These are phyloP conservation scores for Epizoanthus ramosus DNA, from an alignment of 92 coral and sea anemone genomes.

Conservation along the genomic window DNA sequence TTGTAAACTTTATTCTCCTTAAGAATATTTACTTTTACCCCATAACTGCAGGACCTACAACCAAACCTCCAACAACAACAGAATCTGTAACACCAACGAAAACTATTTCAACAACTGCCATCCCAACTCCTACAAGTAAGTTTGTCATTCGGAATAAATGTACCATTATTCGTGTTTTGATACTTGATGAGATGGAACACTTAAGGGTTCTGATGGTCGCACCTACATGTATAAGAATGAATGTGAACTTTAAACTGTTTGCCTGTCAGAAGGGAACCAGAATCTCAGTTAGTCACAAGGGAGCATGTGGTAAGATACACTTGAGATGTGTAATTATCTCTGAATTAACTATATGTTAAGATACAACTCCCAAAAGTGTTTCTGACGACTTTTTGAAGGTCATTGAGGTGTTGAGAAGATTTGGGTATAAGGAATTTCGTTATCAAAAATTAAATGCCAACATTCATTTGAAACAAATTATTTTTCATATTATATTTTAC, in stretches of 20 bases:
- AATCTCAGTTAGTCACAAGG: conserved; percentile 21
- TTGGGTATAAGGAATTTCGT: no score
- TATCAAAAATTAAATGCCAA: no score
- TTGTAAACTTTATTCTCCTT: no score
- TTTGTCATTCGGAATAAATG: not conserved
- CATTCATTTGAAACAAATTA: no score
- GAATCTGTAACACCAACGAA: no score
- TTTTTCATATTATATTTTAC: no score
- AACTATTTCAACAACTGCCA: not conserved
- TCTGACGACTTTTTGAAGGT: no score
- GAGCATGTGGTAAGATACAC: conserved; percentile 14
- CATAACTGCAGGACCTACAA: not conserved
- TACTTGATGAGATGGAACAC: no score
- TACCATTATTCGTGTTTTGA: no score
- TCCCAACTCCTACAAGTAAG: not conserved
- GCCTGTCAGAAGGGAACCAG: conserved; percentile 35
- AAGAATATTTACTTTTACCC: no score
- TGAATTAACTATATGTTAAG: not conserved
- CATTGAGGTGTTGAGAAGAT: no score
- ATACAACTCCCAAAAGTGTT: not conserved
- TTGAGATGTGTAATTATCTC: no score
- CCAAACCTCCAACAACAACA: not conserved
- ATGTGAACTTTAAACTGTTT: conserved; percentile 29
- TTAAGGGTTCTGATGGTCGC: conserved; percentile 20
- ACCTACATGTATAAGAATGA: conserved; percentile 25